A percentile compares a stretch with the other conserved stretches of the same genome.
These are phyloP conservation scores for Tenualosa thibaudeaui DNA, from an alignment of 2,797 vertebrate species.

Conservation along the genomic window DNA sequence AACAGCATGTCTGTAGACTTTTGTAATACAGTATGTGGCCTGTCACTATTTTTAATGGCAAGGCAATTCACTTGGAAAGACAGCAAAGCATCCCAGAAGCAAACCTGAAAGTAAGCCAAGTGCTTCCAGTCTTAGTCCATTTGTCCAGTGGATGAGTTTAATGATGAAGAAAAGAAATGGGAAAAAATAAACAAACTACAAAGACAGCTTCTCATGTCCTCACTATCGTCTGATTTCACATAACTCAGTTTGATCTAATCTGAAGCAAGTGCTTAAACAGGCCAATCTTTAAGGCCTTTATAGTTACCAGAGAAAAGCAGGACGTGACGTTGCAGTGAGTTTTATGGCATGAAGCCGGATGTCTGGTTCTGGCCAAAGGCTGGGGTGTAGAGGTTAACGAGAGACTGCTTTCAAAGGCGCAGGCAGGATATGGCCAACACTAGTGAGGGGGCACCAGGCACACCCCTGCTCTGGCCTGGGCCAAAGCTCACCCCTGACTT, in stretches of 20 bases:
- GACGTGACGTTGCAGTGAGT: slow-evolving; percentile 43
- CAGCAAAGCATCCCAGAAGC: neutral
- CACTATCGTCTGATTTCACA: neutral
- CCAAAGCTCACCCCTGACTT: slow-evolving; percentile 41
- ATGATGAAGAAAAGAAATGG: neutral
- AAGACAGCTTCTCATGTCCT: neutral
- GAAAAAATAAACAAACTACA: slow-evolving; percentile 35
- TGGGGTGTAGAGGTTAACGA: slow-evolving; percentile 45
- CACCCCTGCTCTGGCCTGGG: slow-evolving; percentile 29
- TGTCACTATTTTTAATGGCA: neutral
- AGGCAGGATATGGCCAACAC: slow-evolving; percentile 17
- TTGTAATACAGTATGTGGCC: neutral
- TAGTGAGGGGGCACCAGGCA: slow-evolving; percentile 40
- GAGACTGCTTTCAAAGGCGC: slow-evolving; percentile 44
- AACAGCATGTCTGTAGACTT: slow-evolving; percentile 4
- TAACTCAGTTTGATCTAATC: slow-evolving; percentile 34
- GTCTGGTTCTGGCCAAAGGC: slow-evolving; percentile 4
- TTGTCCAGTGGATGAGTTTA: neutral
- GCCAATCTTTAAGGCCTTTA: slow-evolving; percentile 41
- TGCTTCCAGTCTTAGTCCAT: neutral
- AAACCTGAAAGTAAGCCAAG: neutral
- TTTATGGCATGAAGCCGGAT: slow-evolving; percentile 50
- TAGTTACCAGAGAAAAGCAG: slow-evolving; percentile 23
- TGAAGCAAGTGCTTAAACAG: slow-evolving; percentile 42
- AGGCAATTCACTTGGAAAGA: neutral